Base-by-base conservation (phyloP, 2,888 invertebrate genomes). In the Cantharis flavilabris region DNA sequence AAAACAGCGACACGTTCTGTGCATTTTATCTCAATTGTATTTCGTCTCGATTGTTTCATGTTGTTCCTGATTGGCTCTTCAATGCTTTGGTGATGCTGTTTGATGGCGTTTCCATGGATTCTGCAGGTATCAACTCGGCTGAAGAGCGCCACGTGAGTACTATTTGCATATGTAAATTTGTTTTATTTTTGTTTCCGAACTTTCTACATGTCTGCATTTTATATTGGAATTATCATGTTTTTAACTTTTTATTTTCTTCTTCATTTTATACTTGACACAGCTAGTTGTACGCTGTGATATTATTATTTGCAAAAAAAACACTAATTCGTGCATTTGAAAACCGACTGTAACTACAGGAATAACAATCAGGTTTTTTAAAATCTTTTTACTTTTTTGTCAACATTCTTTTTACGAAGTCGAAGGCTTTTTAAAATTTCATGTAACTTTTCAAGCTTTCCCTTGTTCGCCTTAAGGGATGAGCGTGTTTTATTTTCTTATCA, bases 71-170 rank as follows among this genome's bases (percentile, higher is more conserved):
- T 86, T 85, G 86, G 85, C 81, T 72, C 33, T 77, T 83, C 81
- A 80, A 84, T 84, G 83, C 65, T 67, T 67, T 67, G 65, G 65
- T 67, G 65, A 83, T 83, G 81, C 82, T 80, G 83, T 82, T 81
- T 83, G 81, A 81, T 83, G 83, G 81, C 80, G 85, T 86, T 84
- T 83, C 84, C 83, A 85, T 86, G 86, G 85, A 84, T 84, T 83
- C 81, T 72, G 76, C 79, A 81, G 92, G 92, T 87, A 89, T 92
- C 86, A 92, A 91, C 87, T 91, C 92, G 69, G 90, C 91, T 18
- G 92, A 92, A 86, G 92, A 92, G 88, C 89, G 92, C 89, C 92
- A 92, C 90, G 92, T 92, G 87, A 92, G 92, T 92, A 73, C 65
- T 23, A 63, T 63, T 71, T 70, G 62, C 20, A 70, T 72, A 70